Conservation (phyloP, 2,797 vertebrate genomes). For the Limosa lapponica region DNA sequence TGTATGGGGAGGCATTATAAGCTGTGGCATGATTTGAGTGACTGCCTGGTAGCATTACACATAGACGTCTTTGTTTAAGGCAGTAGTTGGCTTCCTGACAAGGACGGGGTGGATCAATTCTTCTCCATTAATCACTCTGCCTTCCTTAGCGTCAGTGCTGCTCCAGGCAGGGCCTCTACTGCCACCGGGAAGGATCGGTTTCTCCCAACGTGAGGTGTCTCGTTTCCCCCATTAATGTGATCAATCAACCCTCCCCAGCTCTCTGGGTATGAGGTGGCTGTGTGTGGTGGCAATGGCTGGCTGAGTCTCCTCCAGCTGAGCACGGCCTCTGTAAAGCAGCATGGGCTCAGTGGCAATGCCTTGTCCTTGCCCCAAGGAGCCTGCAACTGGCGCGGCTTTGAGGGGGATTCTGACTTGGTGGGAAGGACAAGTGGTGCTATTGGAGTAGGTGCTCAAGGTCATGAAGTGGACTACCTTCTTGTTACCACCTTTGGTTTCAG, state of each 20-base stretch:
- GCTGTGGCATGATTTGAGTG: conserved; percentile 43
- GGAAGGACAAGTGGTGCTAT: background rate
- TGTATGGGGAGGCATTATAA: background rate
- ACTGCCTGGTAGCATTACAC: conserved; percentile 26
- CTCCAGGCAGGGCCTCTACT: background rate
- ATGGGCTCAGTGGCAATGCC: rapidly evolving
- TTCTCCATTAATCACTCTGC: background rate
- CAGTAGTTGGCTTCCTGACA: background rate
- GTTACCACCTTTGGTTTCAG: background rate
- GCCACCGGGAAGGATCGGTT: background rate
- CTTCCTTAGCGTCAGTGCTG: background rate
- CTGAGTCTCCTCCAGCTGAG: background rate
- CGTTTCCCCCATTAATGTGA: background rate
- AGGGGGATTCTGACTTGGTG: rapidly evolving
- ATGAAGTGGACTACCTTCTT: background rate
- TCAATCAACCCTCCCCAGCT: background rate
- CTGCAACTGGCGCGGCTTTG: background rate
- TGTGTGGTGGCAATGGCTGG: background rate
- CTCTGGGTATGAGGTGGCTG: rapidly evolving
- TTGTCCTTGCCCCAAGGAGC: rapidly evolving
- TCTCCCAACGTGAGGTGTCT: background rate
- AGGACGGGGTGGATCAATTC: conserved; percentile 37
- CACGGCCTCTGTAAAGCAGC: background rate
- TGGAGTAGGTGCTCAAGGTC: background rate
- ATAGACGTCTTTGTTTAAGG: conserved; percentile 46